Conservation (phyloP, 2,888 invertebrate species). For the Taphrorychus bicolor region DNA sequence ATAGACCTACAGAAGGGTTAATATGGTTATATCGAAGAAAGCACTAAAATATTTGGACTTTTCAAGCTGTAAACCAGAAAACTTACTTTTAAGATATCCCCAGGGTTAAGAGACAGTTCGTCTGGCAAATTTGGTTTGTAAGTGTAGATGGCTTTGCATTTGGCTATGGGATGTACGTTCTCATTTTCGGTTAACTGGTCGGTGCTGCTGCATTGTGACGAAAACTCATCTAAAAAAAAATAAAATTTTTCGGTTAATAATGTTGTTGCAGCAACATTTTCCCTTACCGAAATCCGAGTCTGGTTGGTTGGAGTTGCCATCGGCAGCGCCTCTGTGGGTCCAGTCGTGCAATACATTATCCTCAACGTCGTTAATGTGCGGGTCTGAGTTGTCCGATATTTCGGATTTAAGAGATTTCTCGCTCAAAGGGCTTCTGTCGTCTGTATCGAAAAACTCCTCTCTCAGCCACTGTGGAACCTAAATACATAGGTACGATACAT, state of each 20-base stretch:
- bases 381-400: slow-evolving; percentile 61
- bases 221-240: slow-evolving; percentile 74
- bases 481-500: too few species aligned
- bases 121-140: slow-evolving; percentile 88
- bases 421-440: slow-evolving; percentile 55
- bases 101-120: slow-evolving; percentile 74
- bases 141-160: slow-evolving; percentile 85
- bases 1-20: slow-evolving; percentile 74
- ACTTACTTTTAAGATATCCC: slow-evolving; percentile 67
- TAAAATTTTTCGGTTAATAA: slow-evolving; percentile 8
- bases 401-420: slow-evolving; percentile 55
- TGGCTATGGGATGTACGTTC: slow-evolving; percentile 68
- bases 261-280: neutral
- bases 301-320: slow-evolving; percentile 86
- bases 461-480: slow-evolving; percentile 80
- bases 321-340: slow-evolving; percentile 78
- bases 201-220: slow-evolving; percentile 73
- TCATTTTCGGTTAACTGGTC: slow-evolving; percentile 46
- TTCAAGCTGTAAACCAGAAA: too few species aligned
- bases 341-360: slow-evolving; percentile 67
- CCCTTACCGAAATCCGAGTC: slow-evolving; percentile 81
- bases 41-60: neutral
- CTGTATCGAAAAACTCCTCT: slow-evolving; percentile 65
- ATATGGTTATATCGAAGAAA: neutral
- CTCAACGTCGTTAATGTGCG: slow-evolving; percentile 62